Evolutionary conservation across 1,140 invertebrate species (phyloP).

Genomic region (Drosophila leontia): DNA sequence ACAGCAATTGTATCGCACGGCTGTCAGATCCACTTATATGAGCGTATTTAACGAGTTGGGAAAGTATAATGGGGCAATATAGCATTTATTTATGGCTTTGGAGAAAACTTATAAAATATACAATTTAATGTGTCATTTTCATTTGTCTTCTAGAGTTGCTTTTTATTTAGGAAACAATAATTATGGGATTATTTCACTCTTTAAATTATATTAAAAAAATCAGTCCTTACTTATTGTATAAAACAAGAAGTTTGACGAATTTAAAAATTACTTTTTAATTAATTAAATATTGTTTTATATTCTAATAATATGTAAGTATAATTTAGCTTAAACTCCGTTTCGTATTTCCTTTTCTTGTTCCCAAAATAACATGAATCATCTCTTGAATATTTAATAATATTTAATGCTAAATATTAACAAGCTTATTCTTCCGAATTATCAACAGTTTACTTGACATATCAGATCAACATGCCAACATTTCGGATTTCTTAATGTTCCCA

Average conservation of each 20-base stretch:
- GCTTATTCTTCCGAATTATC: not conserved
- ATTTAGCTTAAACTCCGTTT: no score
- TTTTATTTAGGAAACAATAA: not conserved
- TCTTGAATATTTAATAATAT: not conserved
- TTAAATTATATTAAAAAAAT: no score
- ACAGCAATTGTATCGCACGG: slow-evolving; percentile 52
- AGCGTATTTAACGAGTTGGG: slow-evolving; percentile 1
- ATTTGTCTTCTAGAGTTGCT: no score
- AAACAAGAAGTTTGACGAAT: no score
- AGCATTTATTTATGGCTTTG: not conserved
- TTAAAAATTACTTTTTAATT: no score
- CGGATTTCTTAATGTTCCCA: slow-evolving; percentile 23
- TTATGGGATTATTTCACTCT: no score
- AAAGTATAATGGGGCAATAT: slow-evolving; percentile 21
- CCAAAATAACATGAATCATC: not conserved
- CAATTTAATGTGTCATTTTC: no score
- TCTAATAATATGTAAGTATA: no score
- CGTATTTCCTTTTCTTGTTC: not conserved
- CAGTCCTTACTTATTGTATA: no score
- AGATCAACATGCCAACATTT: slow-evolving; percentile 6
- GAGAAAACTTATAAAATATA: not conserved
- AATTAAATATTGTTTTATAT: no score
- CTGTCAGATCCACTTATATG: slow-evolving; percentile 43
- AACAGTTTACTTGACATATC: not conserved
- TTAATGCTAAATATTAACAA: not conserved